phyloP scores from a whole-genome alignment of 2,797 vertebrate species.

The Liasis olivaceus region DNA sequence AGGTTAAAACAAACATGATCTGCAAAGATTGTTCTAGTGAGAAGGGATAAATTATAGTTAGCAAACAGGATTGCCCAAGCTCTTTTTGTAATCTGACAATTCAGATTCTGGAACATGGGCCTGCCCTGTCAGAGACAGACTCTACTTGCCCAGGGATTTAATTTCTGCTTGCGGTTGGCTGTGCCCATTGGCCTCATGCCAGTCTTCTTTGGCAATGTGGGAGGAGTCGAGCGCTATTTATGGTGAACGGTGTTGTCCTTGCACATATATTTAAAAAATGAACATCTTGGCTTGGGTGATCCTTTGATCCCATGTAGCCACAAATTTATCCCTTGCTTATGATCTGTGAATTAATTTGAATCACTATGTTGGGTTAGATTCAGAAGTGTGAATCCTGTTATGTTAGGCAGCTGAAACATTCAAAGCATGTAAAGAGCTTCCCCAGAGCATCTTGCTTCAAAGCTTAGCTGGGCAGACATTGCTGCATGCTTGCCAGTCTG shows the following conservation, averaged over 20 bases:
- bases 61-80: not conserved
- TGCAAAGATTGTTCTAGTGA: constrained; percentile 4
- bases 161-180: constrained; percentile 56
- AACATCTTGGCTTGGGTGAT: not conserved
- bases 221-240: constrained; percentile 15
- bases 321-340: constrained; percentile 49
- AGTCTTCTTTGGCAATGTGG: constrained; percentile 18
- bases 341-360: constrained; percentile 59
- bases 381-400: constrained; percentile 36
- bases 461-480: not conserved
- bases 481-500: not conserved
- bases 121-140: constrained; percentile 46
- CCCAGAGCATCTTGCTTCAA: not conserved
- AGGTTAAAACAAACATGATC: constrained; percentile 2
- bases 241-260: constrained; percentile 47
- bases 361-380: constrained; percentile 39
- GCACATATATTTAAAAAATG: constrained; percentile 12
- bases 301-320: constrained; percentile 43
- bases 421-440: too few species aligned
- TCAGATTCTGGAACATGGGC: constrained; percentile 37
- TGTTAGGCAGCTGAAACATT: not conserved
- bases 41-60: not conserved
- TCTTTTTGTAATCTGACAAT: constrained; percentile 37
- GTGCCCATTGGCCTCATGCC: constrained; percentile 10
- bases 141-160: constrained; percentile 51